These are phyloP conservation scores for Leptinotarsa tumamoca DNA, from an alignment of 2,888 invertebrate genomes.

Conservation along the genomic window DNA sequence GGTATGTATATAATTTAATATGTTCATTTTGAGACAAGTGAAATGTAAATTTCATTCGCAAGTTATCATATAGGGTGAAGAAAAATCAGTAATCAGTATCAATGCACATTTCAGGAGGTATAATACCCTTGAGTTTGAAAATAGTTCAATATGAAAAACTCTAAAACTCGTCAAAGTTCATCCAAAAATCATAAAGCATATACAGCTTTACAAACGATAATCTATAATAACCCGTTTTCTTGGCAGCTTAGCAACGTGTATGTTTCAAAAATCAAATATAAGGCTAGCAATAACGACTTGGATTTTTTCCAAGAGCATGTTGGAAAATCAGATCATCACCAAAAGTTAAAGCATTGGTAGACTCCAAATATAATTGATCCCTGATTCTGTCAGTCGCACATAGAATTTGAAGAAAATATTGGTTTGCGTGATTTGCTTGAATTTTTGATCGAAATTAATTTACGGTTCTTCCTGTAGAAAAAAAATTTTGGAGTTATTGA, in stretches of 20 bases:
- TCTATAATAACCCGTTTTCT: neutral
- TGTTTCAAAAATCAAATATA: neutral
- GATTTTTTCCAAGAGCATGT: neutral
- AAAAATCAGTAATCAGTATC: neutral
- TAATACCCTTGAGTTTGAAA: neutral
- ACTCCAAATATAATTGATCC: too few species aligned
- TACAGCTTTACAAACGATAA: neutral
- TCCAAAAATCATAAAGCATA: too few species aligned
- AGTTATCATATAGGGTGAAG: conserved; percentile 6
- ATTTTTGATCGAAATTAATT: too few species aligned
- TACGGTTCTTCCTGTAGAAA: too few species aligned
- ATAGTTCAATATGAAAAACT: neutral
- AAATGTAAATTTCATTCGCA: conserved; percentile 8
- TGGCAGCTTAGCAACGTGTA: neutral
- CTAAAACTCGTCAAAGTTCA: too few species aligned
- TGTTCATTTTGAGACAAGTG: neutral
- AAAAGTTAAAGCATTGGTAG: too few species aligned
- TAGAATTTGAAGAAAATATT: too few species aligned
- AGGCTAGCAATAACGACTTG: neutral
- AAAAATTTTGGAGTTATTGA: too few species aligned
- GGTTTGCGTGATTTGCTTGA: too few species aligned
- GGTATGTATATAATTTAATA: neutral
- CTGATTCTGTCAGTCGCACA: too few species aligned
- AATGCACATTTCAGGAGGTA: neutral
- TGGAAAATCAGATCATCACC: too few species aligned